Evolutionary conservation across 2,113 vertebrate genomes (phyloP), one percentile per base, ranked within the genome.

Genomic region (Tachysurus vachellii): DNA sequence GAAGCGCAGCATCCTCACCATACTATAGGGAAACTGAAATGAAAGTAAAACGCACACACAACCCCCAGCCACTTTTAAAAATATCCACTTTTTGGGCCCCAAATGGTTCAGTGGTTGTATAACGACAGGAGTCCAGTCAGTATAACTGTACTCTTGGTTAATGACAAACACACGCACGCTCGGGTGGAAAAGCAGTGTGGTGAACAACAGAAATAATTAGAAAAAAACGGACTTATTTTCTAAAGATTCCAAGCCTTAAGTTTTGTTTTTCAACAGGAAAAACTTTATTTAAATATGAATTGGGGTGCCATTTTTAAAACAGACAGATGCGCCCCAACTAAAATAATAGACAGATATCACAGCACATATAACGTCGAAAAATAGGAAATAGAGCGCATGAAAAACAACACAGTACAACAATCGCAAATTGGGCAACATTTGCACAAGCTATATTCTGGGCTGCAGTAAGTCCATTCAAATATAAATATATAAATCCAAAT

Each of bases 51-150:
- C 36, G 77, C 80, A 87, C 86, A 75, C 82, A 66, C 86, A 89
- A 81, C 84, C 87, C 87, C 84, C 87, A 83, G 66, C 80, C 71
- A 83, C 88, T 77, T 90, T 88, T 82, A 84, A 90, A 89, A 89
- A 89, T 84, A 89, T 89, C 90, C 86, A 90, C 82, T 89, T 91
- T 87, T 89, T 88, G 87, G 84, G 84, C 54, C 81, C 42, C 84
- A 91, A 88, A 88, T 88, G 84, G 86, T 71, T 75, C 70, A 89
- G 66, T 87, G 85, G 85, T 87, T 80, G 85, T 87, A 86, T 90
- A 88, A 84, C 75, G 85, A 91, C 90, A 91, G 76, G 83, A 86
- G 44, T 66, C 85, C 44, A 57, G 71, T 70, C 82, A 83, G 28
- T 59, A 85, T 81, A 85, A 89, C 88, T 86, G 85, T 87, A 83